phyloP scores from a whole-genome alignment of 2,888 invertebrate genomes.

The Lordiphosa andalusiaca region DNA sequence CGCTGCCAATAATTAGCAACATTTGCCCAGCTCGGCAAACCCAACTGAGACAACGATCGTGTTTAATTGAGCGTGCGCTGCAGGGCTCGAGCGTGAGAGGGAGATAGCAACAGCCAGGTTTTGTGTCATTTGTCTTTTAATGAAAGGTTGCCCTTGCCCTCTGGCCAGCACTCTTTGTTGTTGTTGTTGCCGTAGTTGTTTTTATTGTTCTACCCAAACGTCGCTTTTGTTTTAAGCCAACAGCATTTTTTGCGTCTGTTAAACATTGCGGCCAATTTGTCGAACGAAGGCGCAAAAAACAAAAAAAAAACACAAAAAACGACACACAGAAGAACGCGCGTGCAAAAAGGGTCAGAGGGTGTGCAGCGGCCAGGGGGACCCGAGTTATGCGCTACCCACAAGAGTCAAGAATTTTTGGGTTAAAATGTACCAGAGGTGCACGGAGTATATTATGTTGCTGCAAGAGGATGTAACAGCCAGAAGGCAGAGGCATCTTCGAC shows the following conservation, averaged over 20 bases:
- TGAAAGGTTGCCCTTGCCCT: constrained; percentile 52
- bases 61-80: constrained; percentile 76
- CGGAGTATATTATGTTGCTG: too few relatives aligned
- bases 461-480: too few relatives aligned
- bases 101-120: constrained; percentile 25
- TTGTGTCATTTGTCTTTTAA: constrained; percentile 62
- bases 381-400: neutral
- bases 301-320: too few relatives aligned
- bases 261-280: constrained; percentile 63
- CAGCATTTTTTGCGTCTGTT: constrained; percentile 32
- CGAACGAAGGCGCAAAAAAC: constrained; percentile 48
- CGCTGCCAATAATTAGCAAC: constrained; percentile 59
- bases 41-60: constrained; percentile 58
- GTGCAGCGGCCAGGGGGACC: constrained; percentile 1
- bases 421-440: too few relatives aligned
- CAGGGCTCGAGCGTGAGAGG: constrained; percentile 2
- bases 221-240: constrained; percentile 67
- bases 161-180: constrained; percentile 2
- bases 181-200: neutral
- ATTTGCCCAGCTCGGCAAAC: constrained; percentile 43
- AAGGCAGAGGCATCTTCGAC: too few relatives aligned
- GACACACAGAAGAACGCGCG: constrained; percentile 6
- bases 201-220: constrained; percentile 54
- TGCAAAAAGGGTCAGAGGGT: constrained; percentile 6
- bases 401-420: too few relatives aligned